These are phyloP conservation scores for Semibalanus balanoides DNA, from an alignment of 1,140 invertebrate species.

Conservation along the genomic window DNA sequence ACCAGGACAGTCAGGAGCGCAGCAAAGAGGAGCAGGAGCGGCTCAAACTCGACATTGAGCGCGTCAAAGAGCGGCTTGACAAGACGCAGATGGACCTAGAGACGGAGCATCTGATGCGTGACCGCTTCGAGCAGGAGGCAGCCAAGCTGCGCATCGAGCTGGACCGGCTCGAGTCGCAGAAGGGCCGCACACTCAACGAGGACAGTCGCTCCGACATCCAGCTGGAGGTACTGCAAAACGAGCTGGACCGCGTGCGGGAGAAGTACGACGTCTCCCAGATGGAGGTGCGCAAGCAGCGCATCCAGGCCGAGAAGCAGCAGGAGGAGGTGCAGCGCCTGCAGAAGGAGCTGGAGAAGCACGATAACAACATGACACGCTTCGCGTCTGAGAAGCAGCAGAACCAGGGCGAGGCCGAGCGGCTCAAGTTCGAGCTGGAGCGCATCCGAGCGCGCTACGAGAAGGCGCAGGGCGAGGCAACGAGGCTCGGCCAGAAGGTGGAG, in stretches of 20 bases:
- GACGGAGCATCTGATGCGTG: constrained; percentile 44
- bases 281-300: constrained; percentile 53
- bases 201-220: constrained; percentile 26
- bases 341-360: constrained; percentile 34
- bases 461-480: constrained; percentile 41
- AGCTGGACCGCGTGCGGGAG: constrained; percentile 54
- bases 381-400: constrained; percentile 23
- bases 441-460: constrained; percentile 81
- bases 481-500: constrained; percentile 24
- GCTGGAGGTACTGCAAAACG: constrained; percentile 39
- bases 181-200: constrained; percentile 31
- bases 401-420: constrained; percentile 46
- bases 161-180: constrained; percentile 68
- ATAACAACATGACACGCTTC: constrained; percentile 23
- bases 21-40: constrained; percentile 63
- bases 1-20: constrained; percentile 54
- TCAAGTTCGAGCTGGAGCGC: constrained; percentile 67
- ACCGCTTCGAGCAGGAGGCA: constrained; percentile 43
- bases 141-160: constrained; percentile 50
- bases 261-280: constrained; percentile 52
- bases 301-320: constrained; percentile 27
- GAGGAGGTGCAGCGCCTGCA: constrained; percentile 40
- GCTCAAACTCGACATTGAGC: constrained; percentile 63
- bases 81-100: constrained; percentile 63
- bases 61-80: constrained; percentile 63